Evolutionary conservation across 2,888 invertebrate genomes (phyloP).

Genomic region (Acrocera orbiculus): DNA sequence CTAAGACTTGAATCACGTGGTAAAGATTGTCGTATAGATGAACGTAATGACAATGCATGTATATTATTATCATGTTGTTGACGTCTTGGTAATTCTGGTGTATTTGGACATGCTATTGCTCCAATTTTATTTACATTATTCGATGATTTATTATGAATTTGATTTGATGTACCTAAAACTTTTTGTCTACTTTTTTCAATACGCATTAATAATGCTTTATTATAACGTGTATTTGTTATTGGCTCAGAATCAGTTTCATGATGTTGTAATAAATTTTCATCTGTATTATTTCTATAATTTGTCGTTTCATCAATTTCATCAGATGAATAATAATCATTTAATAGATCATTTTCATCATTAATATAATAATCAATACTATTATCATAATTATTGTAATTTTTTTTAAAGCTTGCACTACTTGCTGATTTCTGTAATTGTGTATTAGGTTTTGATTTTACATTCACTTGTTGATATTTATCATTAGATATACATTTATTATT

Average conservation of each 20-base stretch:
- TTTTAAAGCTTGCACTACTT: conserved; percentile 29
- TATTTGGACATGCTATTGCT: conserved; percentile 35
- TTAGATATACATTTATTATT: too few species aligned
- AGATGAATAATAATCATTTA: conserved; percentile 15
- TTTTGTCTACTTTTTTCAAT: conserved; percentile 30
- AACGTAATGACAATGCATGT: conserved; percentile 9
- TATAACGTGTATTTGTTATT: conserved; percentile 42
- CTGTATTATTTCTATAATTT: conserved; percentile 28
- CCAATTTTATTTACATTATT: too few species aligned
- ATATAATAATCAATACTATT: conserved; percentile 29
- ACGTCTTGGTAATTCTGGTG: conserved; percentile 36
- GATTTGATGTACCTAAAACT: conserved; percentile 17
- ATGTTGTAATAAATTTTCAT: too few species aligned
- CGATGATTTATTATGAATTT: conserved; percentile 8
- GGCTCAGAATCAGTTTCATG: conserved; percentile 20
- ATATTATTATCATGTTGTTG: conserved; percentile 20
- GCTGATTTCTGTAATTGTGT: conserved; percentile 26
- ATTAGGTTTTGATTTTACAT: neutral
- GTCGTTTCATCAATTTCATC: conserved; percentile 17
- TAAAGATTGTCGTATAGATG: conserved; percentile 26
- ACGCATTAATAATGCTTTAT: conserved; percentile 54
- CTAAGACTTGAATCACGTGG: conserved; percentile 30
- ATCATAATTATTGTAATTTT: conserved; percentile 27
- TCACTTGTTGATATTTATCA: neutral
- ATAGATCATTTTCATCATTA: conserved; percentile 26